Base-by-base conservation (phyloP, 1,140 invertebrate species). In the Acromyrmex heyeri region DNA sequence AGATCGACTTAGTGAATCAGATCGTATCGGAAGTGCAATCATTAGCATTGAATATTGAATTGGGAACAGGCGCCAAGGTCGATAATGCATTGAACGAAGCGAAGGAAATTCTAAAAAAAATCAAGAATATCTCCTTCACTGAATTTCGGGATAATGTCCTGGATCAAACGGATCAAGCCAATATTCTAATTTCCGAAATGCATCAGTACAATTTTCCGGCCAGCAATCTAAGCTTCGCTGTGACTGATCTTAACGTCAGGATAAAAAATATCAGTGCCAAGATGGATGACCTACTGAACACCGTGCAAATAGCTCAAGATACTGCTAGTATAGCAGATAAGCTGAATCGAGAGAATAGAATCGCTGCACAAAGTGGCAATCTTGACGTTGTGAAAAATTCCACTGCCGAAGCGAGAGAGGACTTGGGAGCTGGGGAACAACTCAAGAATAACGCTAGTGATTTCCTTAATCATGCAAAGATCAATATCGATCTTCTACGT, bases 81-180 rank as follows among this genome's bases (percentile, higher is more conserved):
- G 98, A 98, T 67, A 96, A 96, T 21, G 97, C 98, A 0, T 90
- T 99, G 4, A 94, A 96, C 14, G 96, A 98, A 92, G 98, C 98
- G 0, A 95, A 97, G 85, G 93, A 96, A 0, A 97, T 98, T 4
- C 95, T 98, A 18, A 95, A 96, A 1, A 96, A 96, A 57, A 97
- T 99, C 44, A 95, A 96, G 79, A 94, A 94, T 72, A 96, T 96
- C 8, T 95, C 96, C 75, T 97, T 97, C 83, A 94, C 93, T 1
- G 91, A 88, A 18, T 93, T 94, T 14, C 93, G 95, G 8, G 93
- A 94, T 18, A 95, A 95, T 57, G 97, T 97, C 0, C 94, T 96
- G 1, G 95, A 96, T 21, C 96, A 97, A 50, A 93, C 96, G 55
- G 92, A 96, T 6, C 96, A 96, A 88, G 96, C 97, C 0, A 96